Evolutionary conservation across 1,140 invertebrate genomes (phyloP), one percentile per base, ranked within the genome.

Genomic region (Pomacea maculata): DNA sequence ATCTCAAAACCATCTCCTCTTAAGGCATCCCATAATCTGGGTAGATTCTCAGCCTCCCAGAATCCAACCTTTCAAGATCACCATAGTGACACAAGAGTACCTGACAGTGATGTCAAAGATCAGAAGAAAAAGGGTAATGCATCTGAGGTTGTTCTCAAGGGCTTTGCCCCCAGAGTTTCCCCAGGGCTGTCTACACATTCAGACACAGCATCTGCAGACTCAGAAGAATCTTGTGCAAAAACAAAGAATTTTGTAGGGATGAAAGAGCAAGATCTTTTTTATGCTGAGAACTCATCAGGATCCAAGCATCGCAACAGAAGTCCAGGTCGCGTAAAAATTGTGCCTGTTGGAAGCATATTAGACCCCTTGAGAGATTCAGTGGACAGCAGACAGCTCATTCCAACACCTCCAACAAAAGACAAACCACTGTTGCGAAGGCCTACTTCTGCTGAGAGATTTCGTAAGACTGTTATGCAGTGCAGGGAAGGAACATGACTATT

Each of bases 401-500:
- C 74, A 68, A 72, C 64, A 19, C 82, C 83, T 55, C 82, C 83
- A n/a, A 67, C 80, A 54, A 68, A 80, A 15, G 29, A 64, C 14
- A 68, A 71, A 25, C 74, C 67, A 45, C 57, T n/a, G 19, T 54
- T 65, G 19, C 55, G 76, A n/a, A 76, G 87, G 70, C 87, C 85
- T 29, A 82, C 79, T 55, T 88, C 87, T 55, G 87, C 86, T 17
- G 81, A 84, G 29, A 75, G 86, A 72, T 87, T 88, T 75, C 80
- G 87, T 64, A 82, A 79, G 76, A 86, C 87, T 85, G 86, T 88
- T 0, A 65, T 84, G 78, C 78, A 87, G 17, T 85, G 83, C 57
- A 72, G 86, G 70, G 87, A 88, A 57, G 65, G 65, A 34, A 77
- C 75, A 2, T 77, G 64, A 52, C 11, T 61, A 17, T 61, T 17